Conservation (phyloP, 1,140 invertebrate genomes). For the Maconellicoccus hirsutus region DNA sequence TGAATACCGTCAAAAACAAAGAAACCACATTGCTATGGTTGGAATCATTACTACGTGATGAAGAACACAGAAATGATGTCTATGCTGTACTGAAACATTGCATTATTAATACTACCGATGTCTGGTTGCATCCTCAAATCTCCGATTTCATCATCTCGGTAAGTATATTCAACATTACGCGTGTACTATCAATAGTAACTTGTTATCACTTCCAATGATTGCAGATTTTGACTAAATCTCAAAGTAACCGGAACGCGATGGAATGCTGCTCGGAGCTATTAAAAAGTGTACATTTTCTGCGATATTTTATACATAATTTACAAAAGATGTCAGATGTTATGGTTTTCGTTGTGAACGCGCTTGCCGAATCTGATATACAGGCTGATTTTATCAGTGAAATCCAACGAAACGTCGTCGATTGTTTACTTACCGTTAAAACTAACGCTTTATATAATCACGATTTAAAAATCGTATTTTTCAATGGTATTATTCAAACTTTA, state of each 20-base stretch:
- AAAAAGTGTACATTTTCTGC: neutral
- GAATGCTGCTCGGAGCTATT: neutral
- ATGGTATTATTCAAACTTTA: neutral
- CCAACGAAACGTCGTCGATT: neutral
- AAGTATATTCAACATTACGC: neutral
- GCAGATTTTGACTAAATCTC: neutral
- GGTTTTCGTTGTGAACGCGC: neutral
- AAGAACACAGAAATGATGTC: neutral
- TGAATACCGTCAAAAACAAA: neutral
- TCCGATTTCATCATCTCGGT: neutral
- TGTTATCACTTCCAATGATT: neutral
- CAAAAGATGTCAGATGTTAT: neutral
- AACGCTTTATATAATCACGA: neutral
- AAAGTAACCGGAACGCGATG: neutral
- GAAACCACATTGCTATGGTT: neutral
- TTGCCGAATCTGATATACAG: neutral
- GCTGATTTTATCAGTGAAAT: neutral
- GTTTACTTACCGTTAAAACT: neutral
- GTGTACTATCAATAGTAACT: neutral
- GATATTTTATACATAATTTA: neutral
- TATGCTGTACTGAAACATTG: neutral
- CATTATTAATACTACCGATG: neutral
- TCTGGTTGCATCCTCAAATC: neutral
- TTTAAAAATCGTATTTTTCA: neutral
- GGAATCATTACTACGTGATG: neutral